Evolutionary conservation across 2,113 vertebrate genomes (phyloP).

Genomic region (Herpetotheres cachinnans): DNA sequence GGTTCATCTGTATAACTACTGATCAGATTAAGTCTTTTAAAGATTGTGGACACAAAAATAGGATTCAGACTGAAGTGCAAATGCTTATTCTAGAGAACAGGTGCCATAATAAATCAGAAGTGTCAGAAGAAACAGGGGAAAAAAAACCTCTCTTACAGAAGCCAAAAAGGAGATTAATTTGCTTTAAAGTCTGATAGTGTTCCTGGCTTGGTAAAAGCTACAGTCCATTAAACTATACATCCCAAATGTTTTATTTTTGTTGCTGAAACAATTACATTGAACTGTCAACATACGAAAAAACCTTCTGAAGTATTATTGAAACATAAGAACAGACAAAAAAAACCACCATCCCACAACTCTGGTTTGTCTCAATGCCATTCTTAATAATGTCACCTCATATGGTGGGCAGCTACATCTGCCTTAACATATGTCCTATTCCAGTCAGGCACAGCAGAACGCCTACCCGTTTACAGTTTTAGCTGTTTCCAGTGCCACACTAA

Average conservation of each 20-base stretch:
- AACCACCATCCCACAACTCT: fast-evolving
- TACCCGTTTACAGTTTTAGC: background rate
- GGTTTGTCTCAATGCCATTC: background rate
- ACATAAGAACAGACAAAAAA: background rate
- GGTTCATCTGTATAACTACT: background rate
- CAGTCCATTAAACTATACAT: fast-evolving
- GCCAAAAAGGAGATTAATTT: background rate
- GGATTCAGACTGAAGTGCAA: background rate
- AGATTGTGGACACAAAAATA: background rate
- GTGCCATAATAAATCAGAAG: background rate
- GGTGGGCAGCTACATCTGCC: background rate
- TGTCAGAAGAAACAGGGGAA: background rate
- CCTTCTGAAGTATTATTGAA: background rate
- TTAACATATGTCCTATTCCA: background rate
- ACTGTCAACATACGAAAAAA: background rate
- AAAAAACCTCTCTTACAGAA: background rate
- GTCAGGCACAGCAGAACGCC: background rate
- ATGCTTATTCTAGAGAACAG: background rate
- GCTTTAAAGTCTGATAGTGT: background rate
- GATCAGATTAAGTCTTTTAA: background rate
- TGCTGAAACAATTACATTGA: background rate
- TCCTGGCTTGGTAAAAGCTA: background rate
- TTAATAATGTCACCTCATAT: background rate
- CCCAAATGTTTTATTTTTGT: background rate
- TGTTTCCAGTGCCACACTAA: background rate